Conservation (phyloP, 2,113 vertebrate genomes). For the Pungitius pungitius region DNA sequence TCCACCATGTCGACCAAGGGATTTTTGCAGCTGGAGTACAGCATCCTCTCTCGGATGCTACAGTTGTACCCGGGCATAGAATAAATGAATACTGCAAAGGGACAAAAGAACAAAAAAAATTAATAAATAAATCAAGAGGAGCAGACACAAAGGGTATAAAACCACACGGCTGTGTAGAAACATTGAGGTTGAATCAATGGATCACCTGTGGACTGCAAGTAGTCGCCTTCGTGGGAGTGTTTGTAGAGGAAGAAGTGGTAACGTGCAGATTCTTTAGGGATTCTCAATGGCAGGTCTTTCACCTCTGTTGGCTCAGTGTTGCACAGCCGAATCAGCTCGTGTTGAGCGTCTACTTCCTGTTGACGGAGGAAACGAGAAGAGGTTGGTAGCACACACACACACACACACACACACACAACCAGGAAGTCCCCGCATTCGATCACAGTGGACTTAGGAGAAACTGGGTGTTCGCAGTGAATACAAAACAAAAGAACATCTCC, state of each 20-base stretch:
- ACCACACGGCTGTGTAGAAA: neutral
- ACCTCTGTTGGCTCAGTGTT: constrained; percentile 89
- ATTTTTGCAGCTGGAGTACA: constrained; percentile 97
- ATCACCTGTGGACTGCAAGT: constrained; percentile 94
- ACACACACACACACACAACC: no score
- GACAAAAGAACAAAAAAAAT: neutral
- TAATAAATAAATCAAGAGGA: neutral
- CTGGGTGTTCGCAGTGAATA: neutral
- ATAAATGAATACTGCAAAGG: constrained; percentile 93
- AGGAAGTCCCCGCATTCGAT: constrained; percentile 1
- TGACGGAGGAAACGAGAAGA: constrained; percentile 37
- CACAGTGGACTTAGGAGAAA: constrained; percentile 1
- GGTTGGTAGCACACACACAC: no score
- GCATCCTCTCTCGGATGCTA: constrained; percentile 96
- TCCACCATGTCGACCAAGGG: constrained; percentile 91
- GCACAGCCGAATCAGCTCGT: constrained; percentile 91
- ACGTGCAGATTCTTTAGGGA: constrained; percentile 92
- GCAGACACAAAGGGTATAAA: no score
- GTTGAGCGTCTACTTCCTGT: constrained; percentile 92
- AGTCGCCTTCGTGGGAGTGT: constrained; percentile 94
- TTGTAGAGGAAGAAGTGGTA: constrained; percentile 99
- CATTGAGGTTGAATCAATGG: neutral
- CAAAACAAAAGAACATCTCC: neutral
- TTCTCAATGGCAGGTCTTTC: constrained; percentile 90
- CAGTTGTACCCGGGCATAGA: constrained; percentile 98